phyloP scores from a whole-genome alignment of 2,113 vertebrate species.

The Chaetodon auriga region DNA sequence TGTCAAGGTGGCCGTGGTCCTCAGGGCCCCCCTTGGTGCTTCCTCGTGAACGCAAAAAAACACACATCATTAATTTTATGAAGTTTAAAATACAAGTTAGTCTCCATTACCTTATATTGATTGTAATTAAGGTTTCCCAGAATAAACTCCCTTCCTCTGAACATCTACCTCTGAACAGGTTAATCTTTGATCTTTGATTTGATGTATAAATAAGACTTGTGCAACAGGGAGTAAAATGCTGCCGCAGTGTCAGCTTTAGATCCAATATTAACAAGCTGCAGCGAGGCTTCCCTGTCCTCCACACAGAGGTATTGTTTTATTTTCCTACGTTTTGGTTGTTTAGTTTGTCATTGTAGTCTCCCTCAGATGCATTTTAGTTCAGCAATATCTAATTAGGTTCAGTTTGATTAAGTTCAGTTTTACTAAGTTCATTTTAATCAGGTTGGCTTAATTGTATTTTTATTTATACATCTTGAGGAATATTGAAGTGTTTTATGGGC shows the following conservation, averaged over 20 bases:
- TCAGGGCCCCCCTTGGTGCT: too few relatives aligned
- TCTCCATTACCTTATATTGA: too few relatives aligned
- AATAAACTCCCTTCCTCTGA: too few relatives aligned
- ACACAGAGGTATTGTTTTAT: slow-evolving; percentile 36
- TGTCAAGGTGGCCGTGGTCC: too few relatives aligned
- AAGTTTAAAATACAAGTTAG: too few relatives aligned
- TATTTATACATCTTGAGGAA: background rate
- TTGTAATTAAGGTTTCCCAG: too few relatives aligned
- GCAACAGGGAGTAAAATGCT: background rate
- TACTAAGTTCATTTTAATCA: background rate
- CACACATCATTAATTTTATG: too few relatives aligned
- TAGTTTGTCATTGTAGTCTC: background rate
- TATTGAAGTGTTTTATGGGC: background rate
- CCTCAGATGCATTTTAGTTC: background rate
- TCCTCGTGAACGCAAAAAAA: too few relatives aligned
- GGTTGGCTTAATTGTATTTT: background rate
- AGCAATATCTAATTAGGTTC: background rate
- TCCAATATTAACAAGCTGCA: background rate
- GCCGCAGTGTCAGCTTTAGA: background rate
- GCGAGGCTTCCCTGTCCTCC: background rate
- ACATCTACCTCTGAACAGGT: slow-evolving; percentile 41
- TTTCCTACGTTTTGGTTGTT: background rate
- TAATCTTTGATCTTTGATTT: slow-evolving; percentile 68
- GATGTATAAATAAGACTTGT: background rate
- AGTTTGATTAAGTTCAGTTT: background rate